A percentile compares a stretch with the other conserved stretches of the same genome.
phyloP scores from a whole-genome alignment of 92 coral and sea anemone genomes.

The Isaurus tuberculatus region DNA sequence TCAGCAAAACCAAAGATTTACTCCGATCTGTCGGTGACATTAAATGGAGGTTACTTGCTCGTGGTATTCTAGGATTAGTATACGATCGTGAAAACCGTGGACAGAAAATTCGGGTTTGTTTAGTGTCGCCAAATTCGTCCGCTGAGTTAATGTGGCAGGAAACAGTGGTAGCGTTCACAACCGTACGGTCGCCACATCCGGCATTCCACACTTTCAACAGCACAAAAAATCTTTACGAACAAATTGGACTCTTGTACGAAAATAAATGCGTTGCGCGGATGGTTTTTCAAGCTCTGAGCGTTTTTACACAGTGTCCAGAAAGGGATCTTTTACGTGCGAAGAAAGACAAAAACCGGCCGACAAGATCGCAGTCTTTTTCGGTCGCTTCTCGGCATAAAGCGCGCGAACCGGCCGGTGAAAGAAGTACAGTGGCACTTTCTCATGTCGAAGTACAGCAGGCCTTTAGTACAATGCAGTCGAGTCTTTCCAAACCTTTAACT shows the following conservation, averaged over 20 bases:
- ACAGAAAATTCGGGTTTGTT: conserved; percentile 74
- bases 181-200: conserved; percentile 85
- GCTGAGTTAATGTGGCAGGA: conserved; percentile 85
- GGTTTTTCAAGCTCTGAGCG: conserved; percentile 81
- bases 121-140: conserved; percentile 68
- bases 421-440: conserved; percentile 77
- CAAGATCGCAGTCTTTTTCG: conserved; percentile 76
- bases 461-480: conserved; percentile 54
- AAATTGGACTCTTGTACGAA: conserved; percentile 84
- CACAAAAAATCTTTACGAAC: conserved; percentile 81
- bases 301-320: conserved; percentile 70
- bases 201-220: conserved; percentile 90
- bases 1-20: conserved; percentile 77
- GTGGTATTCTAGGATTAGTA: conserved; percentile 83
- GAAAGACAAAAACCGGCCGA: conserved; percentile 11
- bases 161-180: conserved; percentile 86
- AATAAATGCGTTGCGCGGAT: conserved; percentile 87
- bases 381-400: conserved; percentile 75
- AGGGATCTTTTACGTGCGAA: conserved; percentile 53
- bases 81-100: conserved; percentile 80
- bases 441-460: conserved; percentile 72
- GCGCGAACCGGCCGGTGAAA: conserved; percentile 68
- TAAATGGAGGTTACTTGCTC: conserved; percentile 76
- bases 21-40: conserved; percentile 73
- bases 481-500: conserved; percentile 58